Evolutionary conservation across 2,888 invertebrate genomes (phyloP), one percentile per base, ranked within the genome.

Genomic region (Archaeoteleia sp.): DNA sequence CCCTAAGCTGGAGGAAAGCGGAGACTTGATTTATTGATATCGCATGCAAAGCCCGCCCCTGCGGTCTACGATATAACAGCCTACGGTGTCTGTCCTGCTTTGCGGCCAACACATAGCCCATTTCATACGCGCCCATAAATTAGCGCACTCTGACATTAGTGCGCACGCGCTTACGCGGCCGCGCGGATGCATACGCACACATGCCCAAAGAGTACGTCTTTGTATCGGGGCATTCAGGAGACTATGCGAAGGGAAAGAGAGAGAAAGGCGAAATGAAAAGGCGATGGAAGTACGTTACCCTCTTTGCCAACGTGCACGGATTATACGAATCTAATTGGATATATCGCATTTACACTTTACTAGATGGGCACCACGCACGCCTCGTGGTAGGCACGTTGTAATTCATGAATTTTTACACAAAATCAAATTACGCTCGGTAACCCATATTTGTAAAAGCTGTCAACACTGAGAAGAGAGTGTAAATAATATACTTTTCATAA

Each of bases 21-120:
- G 82, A 75, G 77, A 83, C 84, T 84, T 85, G 85, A 85, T 85
- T 85, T 85, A 85, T 85, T 85, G 85, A 85, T 85, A 85, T 85
- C 85, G 85, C 85, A 85, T 85, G 85, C 84, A 85, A 85, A 85
- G 85, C 85, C 85, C 81, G 81, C 80, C 70, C 61, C 67, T 63
- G 67, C 49, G 65, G 57, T 71, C 69, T 55, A 69, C 69, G 54
- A 71, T 72, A 70, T 72, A 70, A 67, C 70, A 60, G 74, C 70
- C 77, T 76, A 76, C 67, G 66, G 71, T 79, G 74, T 78, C 77
- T 78, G 78, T 77, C 76, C 72, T 72, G 74, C 72, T 72, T 61
- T 72, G 67, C 73, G 67, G 63, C 61, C 57, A 57, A 40, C 67
- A n/a, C n/a, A 68, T 74, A 77, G 77, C 75, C 73, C 74, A 75